Percentiles rank a stretch among this genome's conserved stretches.
Evolutionary conservation across 2,797 vertebrate genomes (phyloP).

Genomic region (Rhinatrema bivittatum): DNA sequence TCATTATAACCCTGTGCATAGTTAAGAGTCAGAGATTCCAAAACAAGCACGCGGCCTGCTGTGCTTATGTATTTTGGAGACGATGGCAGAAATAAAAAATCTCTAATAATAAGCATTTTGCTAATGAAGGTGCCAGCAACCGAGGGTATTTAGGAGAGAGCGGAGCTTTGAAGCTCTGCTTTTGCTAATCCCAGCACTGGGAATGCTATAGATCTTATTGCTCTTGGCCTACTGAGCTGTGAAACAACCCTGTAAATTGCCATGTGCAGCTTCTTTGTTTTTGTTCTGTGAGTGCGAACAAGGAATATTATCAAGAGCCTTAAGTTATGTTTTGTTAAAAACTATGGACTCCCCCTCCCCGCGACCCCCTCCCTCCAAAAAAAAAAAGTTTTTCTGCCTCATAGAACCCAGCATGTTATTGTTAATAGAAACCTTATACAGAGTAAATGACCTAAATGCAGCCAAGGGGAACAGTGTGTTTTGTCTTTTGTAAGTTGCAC

Average conservation of each 20-base stretch:
- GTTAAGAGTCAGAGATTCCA: conserved; percentile 21
- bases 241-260: too few relatives aligned
- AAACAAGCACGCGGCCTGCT: conserved; percentile 27
- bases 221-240: too few relatives aligned
- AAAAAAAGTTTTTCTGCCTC: conserved; percentile 27
- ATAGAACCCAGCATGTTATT: conserved; percentile 6
- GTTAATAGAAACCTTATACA: conserved; percentile 13
- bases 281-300: conserved; percentile 20
- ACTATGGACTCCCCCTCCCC: too few relatives aligned
- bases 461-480: conserved; percentile 23
- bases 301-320: conserved; percentile 2
- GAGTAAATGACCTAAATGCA: conserved; percentile 15
- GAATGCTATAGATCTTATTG: conserved; percentile 36
- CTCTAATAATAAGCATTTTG: conserved; percentile 45
- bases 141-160: conserved; percentile 31
- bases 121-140: conserved; percentile 35
- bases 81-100: conserved; percentile 33
- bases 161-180: conserved; percentile 27
- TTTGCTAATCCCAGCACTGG: conserved; percentile 17
- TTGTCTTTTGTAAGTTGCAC: conserved; percentile 15
- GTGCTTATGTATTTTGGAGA: conserved; percentile 35
- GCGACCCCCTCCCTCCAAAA: too few relatives aligned
- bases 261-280: conserved; percentile 14
- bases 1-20: conserved; percentile 16
- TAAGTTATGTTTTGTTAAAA: conserved; percentile 19